phyloP scores from a whole-genome alignment of 2,113 vertebrate genomes.

The Corvus cornix region DNA sequence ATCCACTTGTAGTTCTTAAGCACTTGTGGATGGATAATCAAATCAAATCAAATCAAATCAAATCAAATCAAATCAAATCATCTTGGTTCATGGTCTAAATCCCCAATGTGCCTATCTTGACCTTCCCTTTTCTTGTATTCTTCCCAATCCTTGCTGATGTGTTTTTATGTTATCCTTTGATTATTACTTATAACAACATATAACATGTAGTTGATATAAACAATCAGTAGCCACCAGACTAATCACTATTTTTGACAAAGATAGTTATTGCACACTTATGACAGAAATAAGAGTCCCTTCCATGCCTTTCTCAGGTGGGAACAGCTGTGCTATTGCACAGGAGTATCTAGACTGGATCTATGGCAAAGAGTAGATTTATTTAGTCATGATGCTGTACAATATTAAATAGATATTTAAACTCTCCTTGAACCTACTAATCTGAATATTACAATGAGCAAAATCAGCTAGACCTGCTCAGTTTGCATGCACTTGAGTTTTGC shows the following conservation, averaged over 20 bases:
- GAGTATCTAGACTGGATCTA: too few species aligned
- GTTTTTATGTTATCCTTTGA: background rate
- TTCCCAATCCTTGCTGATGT: background rate
- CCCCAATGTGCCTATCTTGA: accelerated
- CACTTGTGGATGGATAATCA: background rate
- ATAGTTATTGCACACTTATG: accelerated
- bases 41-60: background rate
- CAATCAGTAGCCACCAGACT: background rate
- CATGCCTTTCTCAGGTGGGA: background rate
- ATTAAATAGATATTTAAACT: background rate
- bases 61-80: background rate
- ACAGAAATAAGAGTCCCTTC: background rate
- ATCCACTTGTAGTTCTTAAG: background rate
- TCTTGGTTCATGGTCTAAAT: background rate
- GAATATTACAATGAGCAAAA: background rate
- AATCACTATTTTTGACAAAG: background rate
- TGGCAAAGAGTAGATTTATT: background rate
- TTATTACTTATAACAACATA: background rate
- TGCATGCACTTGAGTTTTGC: background rate
- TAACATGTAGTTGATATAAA: background rate
- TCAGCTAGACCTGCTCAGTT: background rate
- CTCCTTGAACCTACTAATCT: background rate
- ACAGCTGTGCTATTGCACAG: background rate
- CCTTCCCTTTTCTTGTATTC: background rate
- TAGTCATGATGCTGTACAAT: accelerated